Percentiles rank a stretch among this genome's conserved stretches.
Evolutionary conservation across 2,888 invertebrate genomes (phyloP).

Genomic region (Villa cingulata): DNA sequence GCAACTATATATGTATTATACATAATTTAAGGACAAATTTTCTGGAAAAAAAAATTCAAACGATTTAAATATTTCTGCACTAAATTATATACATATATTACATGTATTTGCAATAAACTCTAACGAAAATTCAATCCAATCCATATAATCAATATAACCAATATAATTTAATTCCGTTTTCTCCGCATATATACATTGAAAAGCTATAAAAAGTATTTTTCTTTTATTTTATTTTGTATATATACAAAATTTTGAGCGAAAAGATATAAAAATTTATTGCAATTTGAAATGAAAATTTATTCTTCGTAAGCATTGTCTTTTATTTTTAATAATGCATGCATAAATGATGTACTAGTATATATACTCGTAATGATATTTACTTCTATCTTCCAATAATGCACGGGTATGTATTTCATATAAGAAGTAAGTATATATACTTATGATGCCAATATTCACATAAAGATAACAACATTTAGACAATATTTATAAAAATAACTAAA

Average conservation of each 20-base stretch:
- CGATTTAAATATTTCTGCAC: no score
- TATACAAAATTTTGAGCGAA: slow-evolving; percentile 4
- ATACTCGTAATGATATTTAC: no score
- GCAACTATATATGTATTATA: no score
- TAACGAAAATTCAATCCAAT: background rate
- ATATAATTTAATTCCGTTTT: background rate
- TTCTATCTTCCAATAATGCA: no score
- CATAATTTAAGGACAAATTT: background rate
- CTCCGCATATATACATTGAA: background rate
- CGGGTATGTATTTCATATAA: no score
- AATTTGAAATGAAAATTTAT: slow-evolving; percentile 6
- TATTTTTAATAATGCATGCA: background rate
- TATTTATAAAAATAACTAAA: background rate
- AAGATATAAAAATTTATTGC: slow-evolving; percentile 6
- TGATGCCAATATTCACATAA: background rate
- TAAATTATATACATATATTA: no score
- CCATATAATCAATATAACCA: no score
- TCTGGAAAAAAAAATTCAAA: no score
- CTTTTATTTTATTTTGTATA: no score
- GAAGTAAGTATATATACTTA: no score
- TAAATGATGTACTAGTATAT: no score
- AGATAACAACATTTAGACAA: background rate
- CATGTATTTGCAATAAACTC: no score
- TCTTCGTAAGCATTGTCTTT: slow-evolving; percentile 4
- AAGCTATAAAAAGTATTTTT: background rate